Evolutionary conservation across 1,140 invertebrate species (phyloP), one percentile per base, ranked within the genome.

Genomic region (Macrobrachium rosenbergii): DNA sequence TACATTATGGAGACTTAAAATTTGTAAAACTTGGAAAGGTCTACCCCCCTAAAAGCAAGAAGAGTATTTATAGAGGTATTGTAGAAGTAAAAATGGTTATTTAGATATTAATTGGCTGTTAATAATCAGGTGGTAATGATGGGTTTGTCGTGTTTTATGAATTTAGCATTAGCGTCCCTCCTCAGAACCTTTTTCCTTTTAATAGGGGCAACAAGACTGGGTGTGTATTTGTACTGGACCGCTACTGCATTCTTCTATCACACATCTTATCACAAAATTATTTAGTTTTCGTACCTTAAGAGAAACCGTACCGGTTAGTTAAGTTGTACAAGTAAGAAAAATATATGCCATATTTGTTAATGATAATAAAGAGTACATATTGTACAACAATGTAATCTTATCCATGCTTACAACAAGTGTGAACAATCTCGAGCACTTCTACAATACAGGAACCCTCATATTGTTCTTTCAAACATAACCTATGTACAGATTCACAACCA

Each of bases 241-340:
- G 82, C 87, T 89, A 85, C 88, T 83, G 69, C 88, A 84, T 75
- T 83, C 88, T 72, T 82, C 88, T 89, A 89, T 89, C 88, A 89
- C 88, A 89, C 88, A 82, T 84, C 85, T 87, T 90, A 90, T 90
- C 89, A 90, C 89, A 90, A 87, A 85, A 90, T 88, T 85, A 89
- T 87, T 81, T 87, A 87, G 77, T 85, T 83, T 89, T 88, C 89
- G 89, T 90, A 90, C 87, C 87, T 88, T 82, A 89, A 86, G 86
- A 89, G 83, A 89, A 90, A 90, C 82, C 83, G 87, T 90, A 88
- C 86, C 81, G 88, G 87, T 88, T 86, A 89, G 85, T 90, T 88
- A 89, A 90, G 89, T 88, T 87, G 87, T 88, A 88, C 86, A 88
- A 86, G 89, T 90, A 90, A 88, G 89, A 90, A 90, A 90, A 90